Conservation (phyloP, 2,888 invertebrate species). For the Xylocampa areola region DNA sequence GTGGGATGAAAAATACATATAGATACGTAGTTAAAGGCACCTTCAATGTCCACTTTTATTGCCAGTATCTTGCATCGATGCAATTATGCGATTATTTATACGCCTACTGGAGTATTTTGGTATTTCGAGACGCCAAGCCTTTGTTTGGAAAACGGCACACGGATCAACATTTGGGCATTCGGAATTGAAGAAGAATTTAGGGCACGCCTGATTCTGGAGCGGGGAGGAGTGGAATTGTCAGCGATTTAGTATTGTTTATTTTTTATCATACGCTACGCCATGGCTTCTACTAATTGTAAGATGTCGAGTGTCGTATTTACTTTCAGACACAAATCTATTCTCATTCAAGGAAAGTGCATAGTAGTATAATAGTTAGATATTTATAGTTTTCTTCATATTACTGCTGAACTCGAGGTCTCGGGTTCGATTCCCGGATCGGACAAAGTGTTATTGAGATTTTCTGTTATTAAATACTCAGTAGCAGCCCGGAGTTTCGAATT, state of each 20-base stretch:
- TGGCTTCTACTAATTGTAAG: too few relatives aligned
- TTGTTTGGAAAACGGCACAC: slow-evolving; percentile 14
- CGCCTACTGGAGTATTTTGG: slow-evolving; percentile 1
- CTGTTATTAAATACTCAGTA: too few relatives aligned
- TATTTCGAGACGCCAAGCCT: neutral
- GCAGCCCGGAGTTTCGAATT: too few relatives aligned
- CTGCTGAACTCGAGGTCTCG: too few relatives aligned
- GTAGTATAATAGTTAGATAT: too few relatives aligned
- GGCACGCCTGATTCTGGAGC: slow-evolving; percentile 7
- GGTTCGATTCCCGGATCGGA: too few relatives aligned
- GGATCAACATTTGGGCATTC: neutral
- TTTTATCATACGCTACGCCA: too few relatives aligned
- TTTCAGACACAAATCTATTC: too few relatives aligned
- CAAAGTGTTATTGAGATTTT: too few relatives aligned
- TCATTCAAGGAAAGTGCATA: too few relatives aligned
- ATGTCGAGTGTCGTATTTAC: too few relatives aligned
- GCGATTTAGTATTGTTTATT: slow-evolving; percentile 1
- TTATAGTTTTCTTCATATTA: too few relatives aligned
- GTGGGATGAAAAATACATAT: slow-evolving; percentile 36
- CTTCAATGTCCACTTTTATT: slow-evolving; percentile 30
- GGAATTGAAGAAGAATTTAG: slow-evolving; percentile 8
- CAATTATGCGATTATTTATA: slow-evolving; percentile 33
- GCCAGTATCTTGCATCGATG: slow-evolving; percentile 17
- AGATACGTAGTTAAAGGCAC: slow-evolving; percentile 17
- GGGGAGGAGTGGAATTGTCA: slow-evolving; percentile 32